phyloP scores from a whole-genome alignment of 2,888 invertebrate genomes.

The Pseudococcus longispinus region DNA sequence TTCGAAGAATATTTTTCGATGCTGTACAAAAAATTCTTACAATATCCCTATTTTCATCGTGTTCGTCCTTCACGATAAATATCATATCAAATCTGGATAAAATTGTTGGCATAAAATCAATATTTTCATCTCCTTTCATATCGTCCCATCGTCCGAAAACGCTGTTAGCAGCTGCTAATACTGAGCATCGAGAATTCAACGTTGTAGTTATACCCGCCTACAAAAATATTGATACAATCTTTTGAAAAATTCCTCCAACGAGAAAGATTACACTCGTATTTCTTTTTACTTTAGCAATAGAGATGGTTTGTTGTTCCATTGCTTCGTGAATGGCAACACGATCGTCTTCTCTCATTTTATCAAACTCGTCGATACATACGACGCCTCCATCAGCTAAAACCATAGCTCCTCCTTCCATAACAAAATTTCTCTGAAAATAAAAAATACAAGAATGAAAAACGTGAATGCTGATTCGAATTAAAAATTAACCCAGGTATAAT shows the following conservation, averaged over 20 bases:
- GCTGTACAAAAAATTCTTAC: conserved; percentile 63
- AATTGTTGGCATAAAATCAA: conserved; percentile 99
- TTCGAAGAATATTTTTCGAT: neutral
- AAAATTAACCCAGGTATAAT: conserved; percentile 60
- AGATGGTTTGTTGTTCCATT: conserved; percentile 99
- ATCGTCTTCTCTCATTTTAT: conserved; percentile 99
- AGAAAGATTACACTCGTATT: neutral
- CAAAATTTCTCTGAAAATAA: conserved; percentile 80
- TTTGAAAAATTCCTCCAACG: neutral
- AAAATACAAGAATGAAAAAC: conserved; percentile 58
- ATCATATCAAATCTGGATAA: conserved; percentile 99
- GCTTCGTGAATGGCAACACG: conserved; percentile 99
- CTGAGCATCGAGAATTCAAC: conserved; percentile 96
- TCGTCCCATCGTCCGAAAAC: conserved; percentile 99
- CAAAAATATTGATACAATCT: conserved; percentile 50
- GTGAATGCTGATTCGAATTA: conserved; percentile 31
- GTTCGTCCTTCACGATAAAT: conserved; percentile 97
- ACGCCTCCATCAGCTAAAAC: conserved; percentile 98
- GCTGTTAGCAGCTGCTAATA: conserved; percentile 98
- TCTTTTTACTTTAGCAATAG: conserved; percentile 84
- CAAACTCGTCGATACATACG: conserved; percentile 99
- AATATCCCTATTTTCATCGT: conserved; percentile 85
- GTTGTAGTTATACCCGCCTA: conserved; percentile 98
- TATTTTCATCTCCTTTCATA: conserved; percentile 95
- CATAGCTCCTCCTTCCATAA: conserved; percentile 99